These are phyloP conservation scores for Carterocephalus palaemon DNA, from an alignment of 2,888 invertebrate species.

Conservation along the genomic window DNA sequence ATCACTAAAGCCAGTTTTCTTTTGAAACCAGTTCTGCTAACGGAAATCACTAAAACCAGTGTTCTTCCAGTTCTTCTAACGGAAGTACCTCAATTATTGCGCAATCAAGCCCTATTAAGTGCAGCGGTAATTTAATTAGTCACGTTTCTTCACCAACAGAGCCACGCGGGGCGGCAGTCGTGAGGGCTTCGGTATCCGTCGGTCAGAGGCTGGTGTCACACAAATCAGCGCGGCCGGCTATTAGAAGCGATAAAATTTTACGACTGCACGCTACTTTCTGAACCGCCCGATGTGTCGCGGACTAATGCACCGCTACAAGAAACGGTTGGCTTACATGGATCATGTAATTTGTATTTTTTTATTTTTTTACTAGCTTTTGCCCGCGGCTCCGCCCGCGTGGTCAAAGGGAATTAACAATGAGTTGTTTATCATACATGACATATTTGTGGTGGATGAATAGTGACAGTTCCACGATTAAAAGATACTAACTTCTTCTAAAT, in stretches of 20 bases:
- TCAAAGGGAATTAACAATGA: too few species aligned
- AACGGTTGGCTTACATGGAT: constrained; percentile 38
- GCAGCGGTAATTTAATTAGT: background rate
- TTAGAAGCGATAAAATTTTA: constrained; percentile 73
- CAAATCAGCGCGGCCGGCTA: constrained; percentile 62
- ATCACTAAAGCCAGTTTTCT: too few species aligned
- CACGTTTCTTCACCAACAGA: too few species aligned
- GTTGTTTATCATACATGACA: too few species aligned
- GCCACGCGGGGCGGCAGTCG: too few species aligned
- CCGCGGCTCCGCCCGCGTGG: too few species aligned
- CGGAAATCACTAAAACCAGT: too few species aligned
- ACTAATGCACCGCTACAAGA: constrained; percentile 36
- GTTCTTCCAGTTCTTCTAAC: too few species aligned
- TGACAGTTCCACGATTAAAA: background rate
- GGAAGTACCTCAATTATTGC: too few species aligned
- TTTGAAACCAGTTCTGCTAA: too few species aligned
- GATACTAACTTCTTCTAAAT: background rate
- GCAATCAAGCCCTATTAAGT: background rate
- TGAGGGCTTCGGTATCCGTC: constrained; percentile 1
- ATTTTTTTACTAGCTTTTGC: too few species aligned
- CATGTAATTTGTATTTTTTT: background rate
- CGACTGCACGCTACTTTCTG: constrained; percentile 59
- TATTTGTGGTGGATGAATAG: too few species aligned
- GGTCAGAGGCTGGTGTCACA: constrained; percentile 42
- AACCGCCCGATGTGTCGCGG: constrained; percentile 41